These are phyloP conservation scores for Osmoderma eremita DNA, from an alignment of 2,888 invertebrate species.

Conservation along the genomic window DNA sequence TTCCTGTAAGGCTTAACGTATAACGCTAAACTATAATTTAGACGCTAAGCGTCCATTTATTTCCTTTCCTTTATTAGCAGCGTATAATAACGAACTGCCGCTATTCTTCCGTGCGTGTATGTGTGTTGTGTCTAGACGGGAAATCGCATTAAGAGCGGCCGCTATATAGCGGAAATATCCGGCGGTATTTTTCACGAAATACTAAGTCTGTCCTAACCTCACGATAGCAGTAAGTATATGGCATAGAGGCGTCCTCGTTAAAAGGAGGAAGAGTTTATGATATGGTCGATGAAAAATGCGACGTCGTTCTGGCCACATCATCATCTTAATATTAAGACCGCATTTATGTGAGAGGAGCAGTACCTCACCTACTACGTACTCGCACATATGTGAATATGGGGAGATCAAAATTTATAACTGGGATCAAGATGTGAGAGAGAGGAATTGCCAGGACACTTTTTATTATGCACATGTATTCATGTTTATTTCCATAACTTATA, in stretches of 20 bases:
- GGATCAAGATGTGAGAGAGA: background rate
- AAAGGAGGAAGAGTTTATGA: slow-evolving; percentile 20
- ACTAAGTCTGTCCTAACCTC: no score
- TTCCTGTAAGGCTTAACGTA: background rate
- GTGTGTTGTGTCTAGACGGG: slow-evolving; percentile 28
- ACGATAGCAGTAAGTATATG: no score
- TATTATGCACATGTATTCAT: slow-evolving; percentile 10
- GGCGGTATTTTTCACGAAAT: slow-evolving; percentile 17
- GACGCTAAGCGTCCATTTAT: slow-evolving; percentile 12
- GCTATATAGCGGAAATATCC: slow-evolving; percentile 18
- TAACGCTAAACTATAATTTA: slow-evolving; percentile 21
- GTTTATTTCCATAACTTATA: background rate
- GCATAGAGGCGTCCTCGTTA: slow-evolving; percentile 7
- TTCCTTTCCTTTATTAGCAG: slow-evolving; percentile 8
- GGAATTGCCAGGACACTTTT: background rate
- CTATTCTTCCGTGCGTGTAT: background rate
- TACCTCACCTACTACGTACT: no score
- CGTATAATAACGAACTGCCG: slow-evolving; percentile 3
- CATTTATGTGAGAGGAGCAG: slow-evolving; percentile 4
- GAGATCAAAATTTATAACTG: slow-evolving; percentile 12
- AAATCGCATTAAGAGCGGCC: slow-evolving; percentile 16
- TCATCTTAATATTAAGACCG: slow-evolving; percentile 24
- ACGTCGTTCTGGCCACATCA: slow-evolving; percentile 7
- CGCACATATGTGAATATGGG: slow-evolving; percentile 1
- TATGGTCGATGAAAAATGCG: slow-evolving; percentile 17